Percentiles rank a stretch among this genome's conserved stretches.
phyloP scores from a whole-genome alignment of 2,113 vertebrate species.

The Zosterops lateralis region DNA sequence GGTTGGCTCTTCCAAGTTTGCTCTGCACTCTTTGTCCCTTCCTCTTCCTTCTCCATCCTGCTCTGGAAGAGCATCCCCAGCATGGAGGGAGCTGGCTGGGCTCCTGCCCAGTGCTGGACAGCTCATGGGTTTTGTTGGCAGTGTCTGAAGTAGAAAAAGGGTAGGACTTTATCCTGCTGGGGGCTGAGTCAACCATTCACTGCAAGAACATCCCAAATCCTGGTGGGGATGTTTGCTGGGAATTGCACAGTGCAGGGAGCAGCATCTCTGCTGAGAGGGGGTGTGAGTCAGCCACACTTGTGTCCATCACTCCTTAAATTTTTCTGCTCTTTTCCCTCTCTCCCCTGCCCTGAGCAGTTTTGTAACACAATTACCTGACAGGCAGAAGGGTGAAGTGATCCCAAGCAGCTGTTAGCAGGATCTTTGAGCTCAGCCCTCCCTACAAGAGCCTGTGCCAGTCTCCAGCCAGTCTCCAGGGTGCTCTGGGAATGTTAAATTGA shows the following conservation, averaged over 20 bases:
- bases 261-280: background rate
- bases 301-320: background rate
- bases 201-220: background rate
- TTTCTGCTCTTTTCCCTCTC: background rate
- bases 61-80: background rate
- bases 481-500: background rate
- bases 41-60: background rate
- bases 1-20: background rate
- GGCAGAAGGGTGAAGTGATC: background rate
- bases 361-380: background rate
- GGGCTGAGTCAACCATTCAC: background rate
- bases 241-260: background rate
- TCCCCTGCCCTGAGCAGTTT: background rate
- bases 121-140: background rate
- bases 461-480: background rate
- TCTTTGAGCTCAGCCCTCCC: background rate
- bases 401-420: background rate
- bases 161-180: background rate
- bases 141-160: background rate
- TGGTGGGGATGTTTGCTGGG: background rate
- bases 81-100: background rate
- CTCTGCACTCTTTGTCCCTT: background rate
- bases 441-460: background rate
- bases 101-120: background rate
- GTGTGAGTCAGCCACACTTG: background rate